Evolutionary conservation across 2,113 vertebrate species (phyloP).

Genomic region (Camelus dromedarius): DNA sequence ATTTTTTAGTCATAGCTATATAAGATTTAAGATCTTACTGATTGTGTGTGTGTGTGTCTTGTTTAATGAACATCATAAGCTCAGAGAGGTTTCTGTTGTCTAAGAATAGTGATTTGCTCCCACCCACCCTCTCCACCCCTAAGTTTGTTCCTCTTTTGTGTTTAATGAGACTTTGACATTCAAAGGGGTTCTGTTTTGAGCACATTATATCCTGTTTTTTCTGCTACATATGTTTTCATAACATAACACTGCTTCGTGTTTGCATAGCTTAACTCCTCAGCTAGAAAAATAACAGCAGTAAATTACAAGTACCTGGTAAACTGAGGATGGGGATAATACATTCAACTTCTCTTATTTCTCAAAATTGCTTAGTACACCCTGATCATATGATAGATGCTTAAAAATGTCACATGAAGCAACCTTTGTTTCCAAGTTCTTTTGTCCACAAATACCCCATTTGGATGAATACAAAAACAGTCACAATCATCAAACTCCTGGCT

Average conservation of each 20-base stretch:
- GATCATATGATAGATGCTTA: background rate
- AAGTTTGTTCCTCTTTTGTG: conserved; percentile 69
- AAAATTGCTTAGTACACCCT: background rate
- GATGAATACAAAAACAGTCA: background rate
- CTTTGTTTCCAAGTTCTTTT: background rate
- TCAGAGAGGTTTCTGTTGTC: conserved; percentile 23
- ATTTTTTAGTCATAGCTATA: background rate
- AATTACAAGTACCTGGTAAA: background rate
- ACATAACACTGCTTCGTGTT: background rate
- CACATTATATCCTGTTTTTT: conserved; percentile 53
- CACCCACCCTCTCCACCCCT: background rate
- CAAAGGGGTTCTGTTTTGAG: conserved; percentile 54
- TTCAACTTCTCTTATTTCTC: background rate
- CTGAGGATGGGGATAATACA: background rate
- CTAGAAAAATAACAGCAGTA: conserved; percentile 6
- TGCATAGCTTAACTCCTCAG: background rate
- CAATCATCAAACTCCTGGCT: background rate
- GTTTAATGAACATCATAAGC: background rate
- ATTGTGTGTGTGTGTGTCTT: background rate
- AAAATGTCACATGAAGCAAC: background rate
- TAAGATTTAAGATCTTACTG: background rate
- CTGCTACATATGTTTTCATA: background rate
- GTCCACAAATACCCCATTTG: background rate
- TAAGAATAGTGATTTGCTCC: background rate
- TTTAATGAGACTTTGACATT: background rate